Base-by-base conservation (phyloP, 2,113 vertebrate genomes). In the Eurystomus gularis region DNA sequence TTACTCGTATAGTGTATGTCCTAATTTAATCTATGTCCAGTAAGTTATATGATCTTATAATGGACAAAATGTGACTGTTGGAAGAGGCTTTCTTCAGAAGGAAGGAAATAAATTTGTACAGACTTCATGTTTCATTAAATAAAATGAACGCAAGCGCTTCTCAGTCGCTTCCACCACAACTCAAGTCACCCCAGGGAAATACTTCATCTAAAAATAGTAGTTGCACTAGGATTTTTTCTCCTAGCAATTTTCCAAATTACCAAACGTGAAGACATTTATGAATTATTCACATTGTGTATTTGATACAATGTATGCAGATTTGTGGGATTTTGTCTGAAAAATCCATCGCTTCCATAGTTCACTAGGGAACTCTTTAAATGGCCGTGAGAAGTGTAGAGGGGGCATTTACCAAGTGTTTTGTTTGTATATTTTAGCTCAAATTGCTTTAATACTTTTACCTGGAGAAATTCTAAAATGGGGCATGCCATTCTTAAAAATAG, bases 311-410 rank as follows among this genome's bases (percentile, higher is more conserved):
- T 26, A 3, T 23, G 15, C 35, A 42, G 29, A 20, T 75, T 51
- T 86, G 68, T 6, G 9, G 66, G 17, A 75, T 81, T 84, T 69
- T 65, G 19, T 44, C 35, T 73, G 42, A 19, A 66, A 82, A 92
- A 79, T 57, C 15, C 21, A 10, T 65, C 3, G 3, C 35, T 77
- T 15, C 7, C 4, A 2, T 24, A 25, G 26, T 54, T 84, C 23
- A 19, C 66, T 76, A 54, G 37, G 7, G 25, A 58, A 48, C 51
- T 82, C n/a, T 37, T 70, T 46, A 80, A 90, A 64, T 37, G 33
- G 42, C 44, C 10, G 8, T 48, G 25, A 89, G 40, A 80, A 69
- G 3, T 20, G 0, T 0, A 4, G 28, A 26, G 3, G 6, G 6
- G 10, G 8, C 4, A 51, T 62, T 86, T 61, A 10, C 8, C 18